A percentile compares a stretch with the other conserved stretches of the same genome.
These are phyloP conservation scores for Chionis minor DNA, from an alignment of 2,113 vertebrate species.

Conservation along the genomic window DNA sequence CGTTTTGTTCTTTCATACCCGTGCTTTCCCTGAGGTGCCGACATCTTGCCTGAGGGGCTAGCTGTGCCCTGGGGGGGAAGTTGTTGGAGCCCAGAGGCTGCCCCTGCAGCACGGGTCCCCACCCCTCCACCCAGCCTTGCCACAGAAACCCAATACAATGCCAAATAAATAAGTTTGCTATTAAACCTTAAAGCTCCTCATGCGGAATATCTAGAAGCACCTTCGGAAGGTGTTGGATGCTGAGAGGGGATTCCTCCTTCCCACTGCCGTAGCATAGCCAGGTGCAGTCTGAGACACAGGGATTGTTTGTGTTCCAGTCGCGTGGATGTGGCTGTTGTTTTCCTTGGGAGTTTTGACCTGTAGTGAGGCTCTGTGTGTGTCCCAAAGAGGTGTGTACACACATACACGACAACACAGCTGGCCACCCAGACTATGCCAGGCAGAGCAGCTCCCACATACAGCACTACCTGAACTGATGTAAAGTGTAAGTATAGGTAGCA, in stretches of 20 bases:
- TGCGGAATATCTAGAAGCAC: neutral
- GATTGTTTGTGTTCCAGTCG: neutral
- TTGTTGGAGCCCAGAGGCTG: neutral
- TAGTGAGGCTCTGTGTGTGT: neutral
- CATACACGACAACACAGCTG: fast-evolving
- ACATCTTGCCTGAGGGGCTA: neutral
- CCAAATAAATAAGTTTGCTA: neutral
- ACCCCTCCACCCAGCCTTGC: fast-evolving
- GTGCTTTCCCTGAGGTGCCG: neutral
- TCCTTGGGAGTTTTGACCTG: neutral
- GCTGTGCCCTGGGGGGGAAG: neutral
- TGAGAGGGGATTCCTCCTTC: neutral
- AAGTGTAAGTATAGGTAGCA: neutral
- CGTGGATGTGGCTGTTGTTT: fast-evolving
- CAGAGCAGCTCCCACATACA: neutral
- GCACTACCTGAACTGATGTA: neutral
- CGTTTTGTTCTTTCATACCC: neutral
- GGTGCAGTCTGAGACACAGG: neutral
- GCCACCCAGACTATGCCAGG: no score
- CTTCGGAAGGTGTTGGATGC: neutral
- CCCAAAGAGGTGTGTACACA: neutral
- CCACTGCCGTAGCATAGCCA: neutral
- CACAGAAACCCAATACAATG: neutral
- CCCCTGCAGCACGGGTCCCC: neutral
- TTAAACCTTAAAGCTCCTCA: neutral